Conservation (phyloP, 2,888 invertebrate species). For the Dilophus febrilis region DNA sequence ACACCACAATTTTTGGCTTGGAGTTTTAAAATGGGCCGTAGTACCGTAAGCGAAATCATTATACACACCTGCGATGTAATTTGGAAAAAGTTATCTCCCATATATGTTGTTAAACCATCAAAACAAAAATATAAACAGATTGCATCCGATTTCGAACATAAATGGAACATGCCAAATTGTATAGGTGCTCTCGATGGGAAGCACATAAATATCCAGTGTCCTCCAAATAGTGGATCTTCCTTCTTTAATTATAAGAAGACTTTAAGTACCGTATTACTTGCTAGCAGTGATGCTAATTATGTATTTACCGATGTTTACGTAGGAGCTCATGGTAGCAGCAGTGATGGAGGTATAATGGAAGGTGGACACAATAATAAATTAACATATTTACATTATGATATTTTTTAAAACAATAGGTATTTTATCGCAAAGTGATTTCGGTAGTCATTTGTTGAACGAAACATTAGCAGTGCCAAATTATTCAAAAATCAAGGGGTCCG, state of each 20-base stretch:
- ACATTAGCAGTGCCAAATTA: constrained; percentile 2
- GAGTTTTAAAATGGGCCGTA: no score
- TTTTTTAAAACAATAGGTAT: constrained; percentile 3
- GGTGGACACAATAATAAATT: background rate
- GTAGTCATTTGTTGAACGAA: background rate
- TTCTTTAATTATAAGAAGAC: constrained; percentile 14
- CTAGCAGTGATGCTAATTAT: constrained; percentile 10
- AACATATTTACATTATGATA: background rate
- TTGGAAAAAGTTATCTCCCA: no score
- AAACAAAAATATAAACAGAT: constrained; percentile 2
- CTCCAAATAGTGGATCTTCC: constrained; percentile 11
- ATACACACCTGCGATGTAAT: no score
- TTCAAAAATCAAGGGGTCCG: no score
- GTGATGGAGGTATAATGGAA: constrained; percentile 10
- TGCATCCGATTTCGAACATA: constrained; percentile 9
- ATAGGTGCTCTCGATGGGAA: constrained; percentile 14
- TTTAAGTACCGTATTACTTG: constrained; percentile 12
- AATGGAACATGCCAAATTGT: constrained; percentile 15
- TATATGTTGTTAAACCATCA: no score
- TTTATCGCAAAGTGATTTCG: constrained; percentile 2
- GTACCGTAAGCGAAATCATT: no score
- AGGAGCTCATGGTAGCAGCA: constrained; percentile 10
- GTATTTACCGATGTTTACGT: constrained; percentile 11
- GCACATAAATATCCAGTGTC: constrained; percentile 13
- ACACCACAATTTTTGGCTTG: no score